Evolutionary conservation across 2,888 invertebrate genomes (phyloP).

Genomic region (Drosophila emarginata): DNA sequence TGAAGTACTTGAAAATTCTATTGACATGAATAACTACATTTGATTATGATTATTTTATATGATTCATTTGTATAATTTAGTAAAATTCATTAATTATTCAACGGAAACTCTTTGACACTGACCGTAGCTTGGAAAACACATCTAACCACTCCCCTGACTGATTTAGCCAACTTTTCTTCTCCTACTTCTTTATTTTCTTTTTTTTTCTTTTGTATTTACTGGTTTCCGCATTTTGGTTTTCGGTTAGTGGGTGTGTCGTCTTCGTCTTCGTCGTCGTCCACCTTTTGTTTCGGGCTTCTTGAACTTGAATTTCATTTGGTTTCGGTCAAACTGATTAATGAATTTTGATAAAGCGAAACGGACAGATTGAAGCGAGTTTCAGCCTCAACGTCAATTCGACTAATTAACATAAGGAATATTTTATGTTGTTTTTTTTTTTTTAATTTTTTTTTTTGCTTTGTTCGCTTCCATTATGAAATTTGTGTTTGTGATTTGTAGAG

Average conservation of each 20-base stretch:
- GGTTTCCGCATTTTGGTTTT: background rate
- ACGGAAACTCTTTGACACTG: conserved; percentile 49
- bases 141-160: background rate
- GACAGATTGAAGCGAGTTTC: conserved; percentile 7
- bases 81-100: conserved; percentile 1
- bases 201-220: background rate
- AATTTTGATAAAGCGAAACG: conserved; percentile 55
- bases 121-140: background rate
- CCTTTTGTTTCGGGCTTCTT: conserved; percentile 21
- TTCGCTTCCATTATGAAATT: conserved; percentile 71
- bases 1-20: background rate
- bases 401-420: conserved; percentile 65
- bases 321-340: conserved; percentile 65
- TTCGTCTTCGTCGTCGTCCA: background rate
- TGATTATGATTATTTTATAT: background rate
- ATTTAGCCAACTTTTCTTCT: background rate
- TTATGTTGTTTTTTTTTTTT: conserved; percentile 8
- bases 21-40: background rate
- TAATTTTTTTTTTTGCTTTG: background rate
- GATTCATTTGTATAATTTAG: background rate
- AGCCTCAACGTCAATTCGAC: conserved; percentile 45
- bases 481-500: conserved; percentile 40
- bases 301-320: conserved; percentile 50
- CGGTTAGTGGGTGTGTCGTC: conserved; percentile 58
- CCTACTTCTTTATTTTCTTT: background rate